Conservation (phyloP, 2,888 invertebrate species). For the Drosophila bunnanda region DNA sequence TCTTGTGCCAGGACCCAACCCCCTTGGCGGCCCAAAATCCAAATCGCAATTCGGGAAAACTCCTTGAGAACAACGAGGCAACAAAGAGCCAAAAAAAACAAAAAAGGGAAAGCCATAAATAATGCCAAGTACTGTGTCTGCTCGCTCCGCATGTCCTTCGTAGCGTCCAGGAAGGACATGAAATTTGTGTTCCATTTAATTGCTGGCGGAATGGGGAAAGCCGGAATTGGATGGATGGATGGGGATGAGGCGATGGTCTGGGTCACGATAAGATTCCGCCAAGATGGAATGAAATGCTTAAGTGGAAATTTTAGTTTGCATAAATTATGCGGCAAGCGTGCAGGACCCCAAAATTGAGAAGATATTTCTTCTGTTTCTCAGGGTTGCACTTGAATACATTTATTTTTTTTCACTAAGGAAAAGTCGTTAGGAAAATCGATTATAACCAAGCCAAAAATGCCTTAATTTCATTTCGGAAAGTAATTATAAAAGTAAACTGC, state of each 20-base stretch:
- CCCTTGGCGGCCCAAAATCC: constrained; percentile 1
- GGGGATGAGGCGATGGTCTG: neutral
- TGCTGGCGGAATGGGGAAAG: constrained; percentile 35
- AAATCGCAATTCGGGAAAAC: constrained; percentile 28
- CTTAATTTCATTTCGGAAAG: too few species aligned
- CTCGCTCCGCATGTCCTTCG: constrained; percentile 39
- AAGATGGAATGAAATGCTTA: constrained; percentile 45
- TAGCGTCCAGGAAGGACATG: constrained; percentile 12
- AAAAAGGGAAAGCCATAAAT: constrained; percentile 56
- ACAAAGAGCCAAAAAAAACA: constrained; percentile 26
- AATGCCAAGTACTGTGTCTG: constrained; percentile 67
- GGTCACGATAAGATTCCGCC: constrained; percentile 30
- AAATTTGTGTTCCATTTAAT: constrained; percentile 60
- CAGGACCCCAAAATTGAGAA: constrained; percentile 7
- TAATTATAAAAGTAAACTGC: too few species aligned
- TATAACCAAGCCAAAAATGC: too few species aligned
- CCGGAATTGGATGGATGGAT: constrained; percentile 1
- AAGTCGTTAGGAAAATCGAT: too few species aligned
- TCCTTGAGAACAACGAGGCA: constrained; percentile 32
- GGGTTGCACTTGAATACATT: neutral
- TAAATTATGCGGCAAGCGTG: constrained; percentile 65
- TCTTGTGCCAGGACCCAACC: neutral
- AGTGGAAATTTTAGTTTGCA: constrained; percentile 63
- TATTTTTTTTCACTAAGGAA: too few species aligned
- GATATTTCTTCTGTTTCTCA: neutral